Conservation (phyloP, 2,113 vertebrate species). For the Ptilorrhoa leucosticta region DNA sequence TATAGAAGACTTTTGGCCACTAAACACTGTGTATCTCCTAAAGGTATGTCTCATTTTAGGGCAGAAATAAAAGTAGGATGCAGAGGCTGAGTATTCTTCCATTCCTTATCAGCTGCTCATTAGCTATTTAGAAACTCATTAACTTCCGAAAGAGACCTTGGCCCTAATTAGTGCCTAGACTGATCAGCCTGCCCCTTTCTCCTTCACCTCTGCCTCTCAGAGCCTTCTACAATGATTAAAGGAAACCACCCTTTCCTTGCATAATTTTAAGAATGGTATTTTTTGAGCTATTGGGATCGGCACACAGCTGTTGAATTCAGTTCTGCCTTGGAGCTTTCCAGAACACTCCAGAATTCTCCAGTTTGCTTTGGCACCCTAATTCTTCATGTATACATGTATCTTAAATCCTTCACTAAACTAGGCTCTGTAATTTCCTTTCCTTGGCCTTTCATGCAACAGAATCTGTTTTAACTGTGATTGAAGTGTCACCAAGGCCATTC, state of each 20-base stretch:
- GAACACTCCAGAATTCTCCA: not conserved
- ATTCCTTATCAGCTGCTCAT: not conserved
- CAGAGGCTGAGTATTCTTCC: not conserved
- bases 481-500: not conserved
- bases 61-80: not conserved
- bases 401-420: not conserved
- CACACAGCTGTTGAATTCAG: not conserved
- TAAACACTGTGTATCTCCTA: not conserved
- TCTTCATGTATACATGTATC: not conserved
- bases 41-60: not conserved
- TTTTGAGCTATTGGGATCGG: not conserved
- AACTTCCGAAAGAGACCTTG: slow-evolving; percentile 34
- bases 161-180: slow-evolving; percentile 1
- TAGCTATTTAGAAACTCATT: slow-evolving; percentile 48
- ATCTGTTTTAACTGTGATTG: not conserved
- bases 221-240: not conserved
- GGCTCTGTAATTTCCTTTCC: not conserved
- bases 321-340: not conserved
- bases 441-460: not conserved
- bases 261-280: not conserved
- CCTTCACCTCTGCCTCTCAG: not conserved
- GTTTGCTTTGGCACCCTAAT: not conserved
- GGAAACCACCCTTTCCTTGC: not conserved
- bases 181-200: not conserved
- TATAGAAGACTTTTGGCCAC: not conserved